Percentiles rank a stretch among this genome's conserved stretches.
These are phyloP conservation scores for Temnopleurus reevesii DNA, from an alignment of 53 echinoderm and acorn worm species.

Conservation along the genomic window DNA sequence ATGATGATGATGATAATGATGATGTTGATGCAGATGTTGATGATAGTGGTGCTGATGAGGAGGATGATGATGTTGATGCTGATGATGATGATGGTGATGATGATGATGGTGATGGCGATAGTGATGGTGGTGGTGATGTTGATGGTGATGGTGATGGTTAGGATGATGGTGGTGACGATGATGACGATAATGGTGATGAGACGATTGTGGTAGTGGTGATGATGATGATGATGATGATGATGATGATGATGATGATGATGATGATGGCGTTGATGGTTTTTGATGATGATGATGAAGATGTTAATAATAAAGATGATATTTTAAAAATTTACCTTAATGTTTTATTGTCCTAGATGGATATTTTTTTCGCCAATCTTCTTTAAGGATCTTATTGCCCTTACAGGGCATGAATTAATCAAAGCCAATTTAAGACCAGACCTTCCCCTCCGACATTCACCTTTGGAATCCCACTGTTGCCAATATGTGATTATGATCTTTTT, in stretches of 20 bases:
- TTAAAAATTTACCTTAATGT: too few relatives aligned
- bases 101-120: constrained; percentile 20
- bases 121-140: constrained; percentile 21
- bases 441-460: too few relatives aligned
- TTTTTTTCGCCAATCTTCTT: too few relatives aligned
- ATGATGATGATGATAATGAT: constrained; percentile 24
- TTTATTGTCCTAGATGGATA: too few relatives aligned
- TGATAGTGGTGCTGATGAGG: constrained; percentile 2
- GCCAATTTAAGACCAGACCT: too few relatives aligned
- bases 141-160: not conserved
- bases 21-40: constrained; percentile 16
- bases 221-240: constrained; percentile 28
- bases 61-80: not conserved
- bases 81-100: not conserved
- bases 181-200: not conserved
- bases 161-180: not conserved
- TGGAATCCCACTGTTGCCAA: too few relatives aligned
- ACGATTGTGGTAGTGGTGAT: constrained; percentile 28
- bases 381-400: too few relatives aligned
- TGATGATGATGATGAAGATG: not conserved
- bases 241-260: constrained; percentile 51
- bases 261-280: not conserved
- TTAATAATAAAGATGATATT: not conserved
- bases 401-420: too few relatives aligned
- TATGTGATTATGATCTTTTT: too few relatives aligned